Evolutionary conservation across 2,113 vertebrate genomes (phyloP), one percentile per base, ranked within the genome.

Genomic region (Gambusia holbrooki): DNA sequence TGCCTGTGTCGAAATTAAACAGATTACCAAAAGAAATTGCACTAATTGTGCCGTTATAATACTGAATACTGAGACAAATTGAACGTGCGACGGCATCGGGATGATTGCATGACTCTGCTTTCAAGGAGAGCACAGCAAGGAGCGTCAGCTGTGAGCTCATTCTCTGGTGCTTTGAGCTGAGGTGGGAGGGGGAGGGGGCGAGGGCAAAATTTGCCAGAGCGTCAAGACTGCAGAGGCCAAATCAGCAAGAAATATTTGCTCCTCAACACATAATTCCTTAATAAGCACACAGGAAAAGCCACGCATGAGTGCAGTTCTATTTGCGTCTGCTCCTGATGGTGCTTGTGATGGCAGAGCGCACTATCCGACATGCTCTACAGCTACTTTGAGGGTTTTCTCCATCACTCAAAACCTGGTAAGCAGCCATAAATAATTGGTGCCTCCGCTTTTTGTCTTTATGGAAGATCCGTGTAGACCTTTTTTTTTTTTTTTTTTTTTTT

Each of bases 1-100:
- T 76, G 73, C 73, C 79, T 82, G 33, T 54, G 54, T 79, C 81
- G 51, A 84, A 83, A 89, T 83, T 87, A 86, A 82, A 83, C 79
- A 73, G 35, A 62, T 83, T 88, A 78, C 74, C 25, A 30, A 86
- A 82, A 84, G 61, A 85, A 84, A 85, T 70, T 75, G 19, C 71
- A 69, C 76, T 87, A 84, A 91, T 88, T 90, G 80, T 65, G 73
- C 25, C 40, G 83, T 68, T 73, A 83, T 91, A 88, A 85, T 82
- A 62, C 30, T 63, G 70, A 88, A 84, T 37, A 62, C 70, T 19
- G 33, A 76, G 73, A 81, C 76, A 83, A 91, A 92, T 71, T 79
- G 76, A 89, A 90, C 87, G 82, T 79, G 81, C 69, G 58, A 66
- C 0, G 66, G 84, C 76, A 69, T 91, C 79, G 65, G 67, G 85